Evolutionary conservation across 2,797 vertebrate species (phyloP), one percentile per base, ranked within the genome.

Genomic region (Syngnathus acus): DNA sequence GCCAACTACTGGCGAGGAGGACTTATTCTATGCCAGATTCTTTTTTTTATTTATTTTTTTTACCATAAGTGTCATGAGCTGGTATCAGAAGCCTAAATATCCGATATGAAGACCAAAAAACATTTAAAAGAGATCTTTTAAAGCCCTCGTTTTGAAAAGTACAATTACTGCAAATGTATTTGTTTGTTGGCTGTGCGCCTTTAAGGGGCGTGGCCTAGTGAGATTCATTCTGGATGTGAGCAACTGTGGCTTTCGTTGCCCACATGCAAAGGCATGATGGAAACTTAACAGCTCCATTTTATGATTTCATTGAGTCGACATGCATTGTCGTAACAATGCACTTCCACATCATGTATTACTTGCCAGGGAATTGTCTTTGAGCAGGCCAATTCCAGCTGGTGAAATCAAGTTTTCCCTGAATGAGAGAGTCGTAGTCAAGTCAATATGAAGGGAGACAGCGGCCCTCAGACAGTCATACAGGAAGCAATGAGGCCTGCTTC

Each of bases 401-500:
- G 58, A 60, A 66, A 58, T 59, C 43, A 32, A 48, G 66, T 61
- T 65, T 61, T 51, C 65, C 45, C 43, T 67, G 26, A 83, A 82
- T 75, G 73, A 76, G 72, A 85, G 62, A 70, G 80, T 77, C 78
- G 80, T 80, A 80, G 86, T 81, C 72, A 81, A 81, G 75, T 79
- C 47, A 66, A 64, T 61, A 75, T 57, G 73, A 57, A 66, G 75
- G 68, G 66, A 66, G 62, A 64, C 63, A 67, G 74, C 73, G 64
- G 80, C 83, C 78, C 77, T 80, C 81, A 77, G 82, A 80, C 84
- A 83, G 84, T 85, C 86, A 89, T 91, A 85, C 89, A 91, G 91
- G 91, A 91, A 91, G 88, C 87, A 92, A 91, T 91, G 88, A 88
- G 87, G 82, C 73, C 75, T 82, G 84, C 88, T 89, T 91, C 88